Percentiles rank a stretch among this genome's conserved stretches.
Evolutionary conservation across 2,888 invertebrate species (phyloP).

Genomic region (Deilephila elpenor): DNA sequence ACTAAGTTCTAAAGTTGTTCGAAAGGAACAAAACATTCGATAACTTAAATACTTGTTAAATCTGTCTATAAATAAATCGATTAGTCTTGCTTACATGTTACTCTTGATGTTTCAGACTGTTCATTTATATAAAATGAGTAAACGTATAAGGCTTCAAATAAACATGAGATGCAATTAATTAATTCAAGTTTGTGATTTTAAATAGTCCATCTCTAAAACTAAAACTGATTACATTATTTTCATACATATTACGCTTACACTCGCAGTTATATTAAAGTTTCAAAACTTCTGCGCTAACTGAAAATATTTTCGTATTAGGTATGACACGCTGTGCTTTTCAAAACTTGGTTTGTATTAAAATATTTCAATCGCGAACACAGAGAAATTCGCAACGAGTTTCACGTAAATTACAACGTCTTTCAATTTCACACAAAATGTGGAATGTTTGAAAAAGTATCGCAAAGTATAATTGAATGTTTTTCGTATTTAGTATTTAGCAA

Average conservation of each 20-base stretch:
- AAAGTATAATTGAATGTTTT: constrained; percentile 52
- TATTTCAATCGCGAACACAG: constrained; percentile 18
- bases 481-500: constrained; percentile 66
- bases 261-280: constrained; percentile 12
- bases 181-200: neutral
- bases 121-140: neutral
- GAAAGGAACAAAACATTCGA: too few species aligned
- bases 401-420: constrained; percentile 22
- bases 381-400: neutral
- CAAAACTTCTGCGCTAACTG: neutral
- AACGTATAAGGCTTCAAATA: neutral
- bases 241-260: neutral
- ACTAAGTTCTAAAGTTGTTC: too few species aligned
- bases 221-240: neutral
- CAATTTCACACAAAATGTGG: constrained; percentile 7
- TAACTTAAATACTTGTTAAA: too few species aligned
- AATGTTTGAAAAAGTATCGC: constrained; percentile 19
- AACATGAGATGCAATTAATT: neutral
- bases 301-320: neutral
- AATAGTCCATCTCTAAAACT: neutral
- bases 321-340: constrained; percentile 17
- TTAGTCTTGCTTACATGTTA: too few species aligned
- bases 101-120: too few species aligned
- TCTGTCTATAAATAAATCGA: neutral
- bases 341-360: constrained; percentile 20